A percentile compares a stretch with the other conserved stretches of the same genome.
phyloP scores from a whole-genome alignment of 2,888 invertebrate species.

The Craniophora ligustri region DNA sequence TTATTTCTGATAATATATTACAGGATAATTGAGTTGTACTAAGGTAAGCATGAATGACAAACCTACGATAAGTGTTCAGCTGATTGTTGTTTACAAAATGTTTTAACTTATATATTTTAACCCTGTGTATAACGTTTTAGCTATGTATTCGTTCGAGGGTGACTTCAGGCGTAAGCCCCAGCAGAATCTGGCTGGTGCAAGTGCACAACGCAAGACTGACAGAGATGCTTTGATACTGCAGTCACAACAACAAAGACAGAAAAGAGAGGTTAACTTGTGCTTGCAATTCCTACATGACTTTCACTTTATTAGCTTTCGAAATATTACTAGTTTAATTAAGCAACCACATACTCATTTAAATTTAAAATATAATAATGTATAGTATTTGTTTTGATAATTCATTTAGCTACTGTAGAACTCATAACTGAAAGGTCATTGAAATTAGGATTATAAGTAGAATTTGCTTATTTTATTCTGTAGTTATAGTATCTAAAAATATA shows the following conservation, averaged over 20 bases:
- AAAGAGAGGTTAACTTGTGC: constrained; percentile 91
- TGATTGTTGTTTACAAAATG: constrained; percentile 74
- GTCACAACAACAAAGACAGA: constrained; percentile 95
- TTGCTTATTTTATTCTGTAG: not conserved
- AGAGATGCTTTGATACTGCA: constrained; percentile 92
- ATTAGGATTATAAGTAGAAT: not conserved
- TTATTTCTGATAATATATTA: constrained; percentile 33
- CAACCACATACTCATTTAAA: not conserved
- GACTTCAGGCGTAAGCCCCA: constrained; percentile 95
- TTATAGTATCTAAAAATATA: not conserved
- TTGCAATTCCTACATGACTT: constrained; percentile 30
- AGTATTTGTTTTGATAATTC: not conserved
- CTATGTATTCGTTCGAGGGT: constrained; percentile 95
- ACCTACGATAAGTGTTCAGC: constrained; percentile 63
- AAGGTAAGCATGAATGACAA: constrained; percentile 48
- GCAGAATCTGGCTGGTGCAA: constrained; percentile 97
- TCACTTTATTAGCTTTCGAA: constrained; percentile 34
- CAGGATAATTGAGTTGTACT: constrained; percentile 37
- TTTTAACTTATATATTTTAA: constrained; percentile 26
- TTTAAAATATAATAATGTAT: not conserved
- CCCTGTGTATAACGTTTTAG: constrained; percentile 56
- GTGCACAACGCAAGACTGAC: constrained; percentile 90
- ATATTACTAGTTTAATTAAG: not conserved
- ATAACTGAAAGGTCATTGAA: not conserved
- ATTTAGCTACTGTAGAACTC: not conserved